These are phyloP conservation scores for Tetramorium alpestre DNA, from an alignment of 1,140 invertebrate genomes.

Conservation along the genomic window DNA sequence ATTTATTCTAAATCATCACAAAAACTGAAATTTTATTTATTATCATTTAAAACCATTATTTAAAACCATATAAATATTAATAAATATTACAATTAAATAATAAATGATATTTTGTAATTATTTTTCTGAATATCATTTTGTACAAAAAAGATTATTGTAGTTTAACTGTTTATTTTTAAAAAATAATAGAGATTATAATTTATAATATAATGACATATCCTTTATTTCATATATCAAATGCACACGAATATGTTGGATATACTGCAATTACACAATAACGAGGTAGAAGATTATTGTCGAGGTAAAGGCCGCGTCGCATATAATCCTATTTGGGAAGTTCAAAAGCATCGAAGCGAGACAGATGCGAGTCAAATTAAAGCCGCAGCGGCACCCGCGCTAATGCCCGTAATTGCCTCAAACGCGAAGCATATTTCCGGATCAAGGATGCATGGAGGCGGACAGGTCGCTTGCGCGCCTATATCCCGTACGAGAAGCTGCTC, in stretches of 20 bases:
- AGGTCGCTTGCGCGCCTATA: conserved; percentile 53
- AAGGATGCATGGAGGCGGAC: conserved; percentile 70
- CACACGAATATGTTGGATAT: background rate
- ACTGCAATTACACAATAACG: background rate
- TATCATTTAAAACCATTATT: background rate
- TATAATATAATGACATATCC: background rate
- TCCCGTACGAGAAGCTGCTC: conserved; percentile 37
- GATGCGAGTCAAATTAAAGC: conserved; percentile 60
- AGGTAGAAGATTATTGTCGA: background rate
- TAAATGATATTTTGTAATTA: background rate
- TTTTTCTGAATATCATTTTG: background rate
- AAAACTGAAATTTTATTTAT: background rate
- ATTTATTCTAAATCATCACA: background rate
- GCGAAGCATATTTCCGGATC: conserved; percentile 82
- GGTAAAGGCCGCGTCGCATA: background rate
- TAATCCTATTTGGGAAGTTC: conserved; percentile 20
- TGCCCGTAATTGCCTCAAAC: conserved; percentile 81
- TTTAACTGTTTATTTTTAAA: background rate
- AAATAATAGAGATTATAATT: background rate
- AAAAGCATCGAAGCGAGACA: conserved; percentile 20
- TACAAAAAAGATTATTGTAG: background rate
- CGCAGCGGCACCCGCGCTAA: conserved; percentile 69
- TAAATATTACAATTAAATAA: background rate
- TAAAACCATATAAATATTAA: background rate
- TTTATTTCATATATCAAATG: background rate